Evolutionary conservation across 2,888 invertebrate genomes (phyloP), one percentile per base, ranked within the genome.

Genomic region (Epsilonema sp.): DNA sequence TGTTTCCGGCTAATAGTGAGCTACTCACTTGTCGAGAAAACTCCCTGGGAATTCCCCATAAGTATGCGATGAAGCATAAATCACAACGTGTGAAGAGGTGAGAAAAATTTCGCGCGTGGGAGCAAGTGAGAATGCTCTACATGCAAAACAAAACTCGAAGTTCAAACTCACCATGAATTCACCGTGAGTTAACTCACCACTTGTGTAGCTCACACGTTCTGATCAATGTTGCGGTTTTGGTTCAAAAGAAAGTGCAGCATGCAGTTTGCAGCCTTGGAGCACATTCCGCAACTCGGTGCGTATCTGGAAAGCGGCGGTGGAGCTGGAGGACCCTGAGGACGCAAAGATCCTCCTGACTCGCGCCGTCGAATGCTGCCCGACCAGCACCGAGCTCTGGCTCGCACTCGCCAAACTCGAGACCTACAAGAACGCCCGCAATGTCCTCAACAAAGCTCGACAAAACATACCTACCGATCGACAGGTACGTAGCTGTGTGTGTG

Each of bases 221-320:
- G n/a, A n/a, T 20, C 19, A 11, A 40, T 4, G 11, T 41, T 16
- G 16, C 3, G 25, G n/a, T 4, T 41, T 8, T 13, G 19, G 4
- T 26, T 2, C 37, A n/a, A 13, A 40, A 40, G 19, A 40, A 40
- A 40, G 13, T 13, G 11, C 13, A 19, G 11, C 20, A n/a, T 16
- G 40, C n/a, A n/a, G 16, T 16, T n/a, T n/a, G n/a, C 26, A 73
- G 97, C 94, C 0, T 68, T 99, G 16, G 94, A 97, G 66, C 87
- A 92, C 61, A 87, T 97, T 54, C 97, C 97, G 0, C 94, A 94
- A 94, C 67, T 97, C 97, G 0, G 97, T 97, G 2, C 77, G 89
- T 44, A 71, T 97, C 1, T 97, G 97, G 97, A 99, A 94, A 68
- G 85, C 89, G 0, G 92, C 94, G 0, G 92, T 99, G 0, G 94